Evolutionary conservation across 2,888 invertebrate genomes (phyloP), one percentile per base, ranked within the genome.

Genomic region (Caenorhabditis sp.): DNA sequence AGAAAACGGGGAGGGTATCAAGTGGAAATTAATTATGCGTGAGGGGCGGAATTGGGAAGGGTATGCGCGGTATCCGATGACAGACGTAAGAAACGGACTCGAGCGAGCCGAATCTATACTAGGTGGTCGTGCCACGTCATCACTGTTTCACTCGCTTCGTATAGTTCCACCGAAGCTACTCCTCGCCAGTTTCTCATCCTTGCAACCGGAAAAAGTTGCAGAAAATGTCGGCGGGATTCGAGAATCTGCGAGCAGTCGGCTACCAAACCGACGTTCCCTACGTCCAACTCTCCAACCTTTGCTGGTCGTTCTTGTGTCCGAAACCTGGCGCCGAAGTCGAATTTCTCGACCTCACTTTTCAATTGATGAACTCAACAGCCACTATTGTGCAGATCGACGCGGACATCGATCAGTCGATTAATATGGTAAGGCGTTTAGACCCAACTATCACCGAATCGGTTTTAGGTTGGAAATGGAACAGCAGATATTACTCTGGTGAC

Each of bases 271-370:
- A 81, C 46, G 53, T 48, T 35, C 78, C 76, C 11, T 70, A 76
- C 11, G 77, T 74, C 15, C 17, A 32, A 9, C 63, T 81, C 50
- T 71, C 72, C 13, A 26, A 63, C 20, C 35, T 45, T 30, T 81
- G 81, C 41, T 81, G 81, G 81, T 59, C 72, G 32, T 65, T 79
- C 27, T 48, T 39, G 6, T 81, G 81, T 53, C 73, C 76, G 17
- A 78, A 68, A 32, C 76, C 81, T 24, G 81, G 81, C 17, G 74
- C 72, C 15, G 78, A 78, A 62, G 79, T 81, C 7, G 81, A 81
- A n/a, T 81, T 77, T 58, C 39, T 81, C 1, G 70, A 76, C 13
- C 30, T 79, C 24, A 74, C 71, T 5, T 37, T 81, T n/a, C 58
- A 79, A 56, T 8, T 79, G 24, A 78, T 81, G 73, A 81, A 81